phyloP scores from a whole-genome alignment of 2,888 invertebrate species.

The Abrostola triplasia region DNA sequence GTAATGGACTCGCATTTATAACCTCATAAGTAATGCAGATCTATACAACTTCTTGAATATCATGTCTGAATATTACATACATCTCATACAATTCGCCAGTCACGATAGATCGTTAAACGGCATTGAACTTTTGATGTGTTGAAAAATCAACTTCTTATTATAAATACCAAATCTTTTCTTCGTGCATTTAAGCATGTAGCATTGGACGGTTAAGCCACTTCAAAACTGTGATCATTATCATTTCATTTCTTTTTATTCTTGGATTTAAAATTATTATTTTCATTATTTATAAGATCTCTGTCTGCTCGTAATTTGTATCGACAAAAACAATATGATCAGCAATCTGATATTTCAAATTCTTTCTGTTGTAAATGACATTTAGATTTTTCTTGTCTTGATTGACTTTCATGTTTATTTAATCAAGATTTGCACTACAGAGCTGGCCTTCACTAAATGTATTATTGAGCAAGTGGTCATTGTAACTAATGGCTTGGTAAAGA shows the following conservation, averaged over 20 bases:
- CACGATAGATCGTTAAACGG: slow-evolving; percentile 60
- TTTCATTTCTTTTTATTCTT: too few relatives aligned
- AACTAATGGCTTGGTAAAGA: slow-evolving; percentile 47
- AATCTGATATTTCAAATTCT: background rate
- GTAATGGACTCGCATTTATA: background rate
- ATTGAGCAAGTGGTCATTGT: slow-evolving; percentile 42
- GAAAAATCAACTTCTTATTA: slow-evolving; percentile 43
- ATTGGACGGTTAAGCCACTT: too few relatives aligned
- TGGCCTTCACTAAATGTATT: slow-evolving; percentile 44
- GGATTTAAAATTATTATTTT: too few relatives aligned
- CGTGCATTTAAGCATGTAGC: slow-evolving; percentile 1
- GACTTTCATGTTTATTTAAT: slow-evolving; percentile 35
- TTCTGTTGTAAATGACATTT: background rate
- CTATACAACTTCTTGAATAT: slow-evolving; percentile 24
- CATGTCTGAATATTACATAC: slow-evolving; percentile 17
- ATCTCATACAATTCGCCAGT: slow-evolving; percentile 53
- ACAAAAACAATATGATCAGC: background rate
- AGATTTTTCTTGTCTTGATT: slow-evolving; percentile 7
- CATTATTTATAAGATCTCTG: too few relatives aligned
- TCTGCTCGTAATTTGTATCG: background rate
- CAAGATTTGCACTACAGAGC: slow-evolving; percentile 16
- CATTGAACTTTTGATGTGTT: slow-evolving; percentile 67
- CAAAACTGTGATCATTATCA: too few relatives aligned
- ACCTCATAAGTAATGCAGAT: slow-evolving; percentile 26
- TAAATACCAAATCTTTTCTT: slow-evolving; percentile 39